Evolutionary conservation across 2,888 invertebrate species (phyloP).

Genomic region (Rhingia rostrata): DNA sequence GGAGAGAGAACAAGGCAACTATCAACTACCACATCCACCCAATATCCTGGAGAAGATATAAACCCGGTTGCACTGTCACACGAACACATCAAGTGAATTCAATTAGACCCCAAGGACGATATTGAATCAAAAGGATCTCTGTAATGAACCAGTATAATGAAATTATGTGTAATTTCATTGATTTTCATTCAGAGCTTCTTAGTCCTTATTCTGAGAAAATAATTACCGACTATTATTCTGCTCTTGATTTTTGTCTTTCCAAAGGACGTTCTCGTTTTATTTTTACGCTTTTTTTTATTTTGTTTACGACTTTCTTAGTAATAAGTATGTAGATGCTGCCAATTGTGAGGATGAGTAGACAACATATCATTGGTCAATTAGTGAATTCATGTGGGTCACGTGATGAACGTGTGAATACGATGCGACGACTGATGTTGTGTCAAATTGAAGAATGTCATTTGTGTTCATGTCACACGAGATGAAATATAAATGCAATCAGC

Average conservation of each 20-base stretch:
- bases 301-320: no score
- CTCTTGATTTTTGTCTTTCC: no score
- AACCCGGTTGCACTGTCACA: not conserved
- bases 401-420: not conserved
- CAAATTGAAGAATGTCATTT: not conserved
- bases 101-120: conserved; percentile 44
- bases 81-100: conserved; percentile 42
- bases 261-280: no score
- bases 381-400: conserved; percentile 23
- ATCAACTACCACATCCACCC: conserved; percentile 7
- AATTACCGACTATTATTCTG: conserved; percentile 5
- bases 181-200: not conserved
- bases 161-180: conserved; percentile 28
- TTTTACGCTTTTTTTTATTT: no score
- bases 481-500: not conserved
- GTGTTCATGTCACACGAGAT: conserved; percentile 1
- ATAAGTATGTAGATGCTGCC: no score
- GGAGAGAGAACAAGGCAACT: not conserved
- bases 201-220: not conserved
- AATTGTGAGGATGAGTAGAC: no score
- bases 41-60: not conserved
- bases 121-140: conserved; percentile 28
- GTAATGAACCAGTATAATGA: conserved; percentile 25
- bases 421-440: not conserved
- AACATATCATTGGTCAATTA: conserved; percentile 28